Percentiles rank a stretch among this genome's conserved stretches.
Conservation (phyloP, 2,797 vertebrate species). For the Typhlichthys eigenmanni region DNA sequence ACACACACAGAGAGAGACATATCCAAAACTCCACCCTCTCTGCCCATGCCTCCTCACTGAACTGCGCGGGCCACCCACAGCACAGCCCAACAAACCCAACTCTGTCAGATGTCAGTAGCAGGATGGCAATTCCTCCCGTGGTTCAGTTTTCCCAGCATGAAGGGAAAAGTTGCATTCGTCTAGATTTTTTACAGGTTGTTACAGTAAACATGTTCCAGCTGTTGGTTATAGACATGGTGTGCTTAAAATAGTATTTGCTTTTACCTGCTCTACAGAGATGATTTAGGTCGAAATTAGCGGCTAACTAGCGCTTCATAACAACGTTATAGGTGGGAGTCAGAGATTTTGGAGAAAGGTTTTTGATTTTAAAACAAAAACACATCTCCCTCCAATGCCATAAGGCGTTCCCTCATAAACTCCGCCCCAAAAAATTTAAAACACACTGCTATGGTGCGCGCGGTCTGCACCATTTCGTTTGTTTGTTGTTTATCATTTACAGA, state of each 20-base stretch:
- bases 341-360: too few relatives aligned
- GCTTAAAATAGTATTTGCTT: neutral
- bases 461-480: too few relatives aligned
- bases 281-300: neutral
- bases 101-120: conserved; percentile 46
- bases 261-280: neutral
- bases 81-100: conserved; percentile 42
- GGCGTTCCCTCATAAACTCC: too few relatives aligned
- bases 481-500: too few relatives aligned
- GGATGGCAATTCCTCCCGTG: conserved; percentile 37
- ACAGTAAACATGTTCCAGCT: conserved; percentile 2
- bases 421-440: too few relatives aligned
- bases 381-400: too few relatives aligned
- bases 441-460: too few relatives aligned
- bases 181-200: conserved; percentile 4
- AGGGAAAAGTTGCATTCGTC: conserved; percentile 29
- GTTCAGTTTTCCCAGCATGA: conserved; percentile 53
- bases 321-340: too few relatives aligned
- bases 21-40: conserved; percentile 16
- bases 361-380: too few relatives aligned
- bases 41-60: neutral
- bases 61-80: conserved; percentile 56
- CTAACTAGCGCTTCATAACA: too few relatives aligned
- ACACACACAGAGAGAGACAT: conserved; percentile 15
- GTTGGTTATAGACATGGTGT: neutral